Evolutionary conservation across 1,140 invertebrate species (phyloP), one percentile per base, ranked within the genome.

Genomic region (Bombus polaris): DNA sequence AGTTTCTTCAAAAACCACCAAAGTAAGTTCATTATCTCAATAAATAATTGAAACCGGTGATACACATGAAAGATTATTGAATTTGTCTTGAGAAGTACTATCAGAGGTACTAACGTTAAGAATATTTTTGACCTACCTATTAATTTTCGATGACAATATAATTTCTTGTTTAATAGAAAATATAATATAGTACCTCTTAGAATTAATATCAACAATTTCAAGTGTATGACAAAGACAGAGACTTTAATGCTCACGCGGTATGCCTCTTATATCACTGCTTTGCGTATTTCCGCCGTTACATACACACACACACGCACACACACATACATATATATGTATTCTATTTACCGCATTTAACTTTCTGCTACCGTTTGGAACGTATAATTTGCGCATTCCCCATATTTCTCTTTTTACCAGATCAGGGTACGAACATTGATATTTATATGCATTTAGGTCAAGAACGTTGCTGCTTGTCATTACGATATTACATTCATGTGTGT

Each of bases 381-480:
- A 42, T 73, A 73, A 85, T 85, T 85, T 85, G 25, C 72, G 65
- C 47, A 70, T 73, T 82, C 72, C 12, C 47, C 53, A 32, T 62
- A 39, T 74, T 87, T 89, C 66, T 78, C 42, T 62, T 87, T 87
- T 74, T 35, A 57, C 28, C n/a, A 35, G 68, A 80, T 65, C 37
- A 83, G 25, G 47, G 18, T 78, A 78, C 62, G 75, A 79, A 88
- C 87, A 82, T 73, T 70, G 59, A 87, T 82, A 87, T 87, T 77
- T 70, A 35, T 83, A 93, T 93, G 92, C 90, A 94, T 93, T 91
- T 92, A 86, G 92, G 93, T 94, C 93, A 94, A 94, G 94, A 94
- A 93, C 94, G 87, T 90, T 80, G 90, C 70, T 71, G 66, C 68
- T 88, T 72, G 81, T 84, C 78, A 85, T 83, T 86, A 91, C 80